Conservation (phyloP, 2,113 vertebrate species). For the Myotis lucifugus region DNA sequence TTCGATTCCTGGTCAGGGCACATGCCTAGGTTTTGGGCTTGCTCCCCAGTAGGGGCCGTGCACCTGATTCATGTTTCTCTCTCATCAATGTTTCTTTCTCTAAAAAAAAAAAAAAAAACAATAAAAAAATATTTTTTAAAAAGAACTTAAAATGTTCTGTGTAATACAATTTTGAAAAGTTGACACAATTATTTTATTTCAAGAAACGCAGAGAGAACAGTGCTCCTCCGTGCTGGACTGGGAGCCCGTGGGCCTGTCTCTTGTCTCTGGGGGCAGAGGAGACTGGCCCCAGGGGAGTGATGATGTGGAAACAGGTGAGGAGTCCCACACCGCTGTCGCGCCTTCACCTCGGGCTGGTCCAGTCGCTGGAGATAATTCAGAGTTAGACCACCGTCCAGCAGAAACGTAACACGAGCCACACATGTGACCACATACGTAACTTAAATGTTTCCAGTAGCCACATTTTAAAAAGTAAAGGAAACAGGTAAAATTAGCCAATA, state of each 20-base stretch:
- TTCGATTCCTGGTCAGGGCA: no score
- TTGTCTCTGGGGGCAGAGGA: neutral
- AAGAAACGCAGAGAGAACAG: neutral
- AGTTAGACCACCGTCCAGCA: neutral
- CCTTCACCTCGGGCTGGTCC: accelerated
- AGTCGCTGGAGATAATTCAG: neutral
- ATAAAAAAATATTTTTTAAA: no score
- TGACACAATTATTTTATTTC: neutral
- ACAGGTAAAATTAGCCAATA: neutral
- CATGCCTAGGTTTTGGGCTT: no score
- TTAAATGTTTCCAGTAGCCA: neutral
- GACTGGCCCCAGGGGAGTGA: neutral
- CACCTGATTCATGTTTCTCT: no score
- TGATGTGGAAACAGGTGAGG: no score
- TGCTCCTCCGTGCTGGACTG: neutral
- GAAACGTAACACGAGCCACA: neutral
- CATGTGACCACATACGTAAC: accelerated
- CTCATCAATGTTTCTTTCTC: no score
- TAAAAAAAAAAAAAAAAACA: no score
- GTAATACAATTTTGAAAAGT: neutral
- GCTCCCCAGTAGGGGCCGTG: no score
- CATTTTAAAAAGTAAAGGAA: neutral
- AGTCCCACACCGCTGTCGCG: no score
- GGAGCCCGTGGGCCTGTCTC: neutral
- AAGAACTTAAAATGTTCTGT: neutral